Conservation (phyloP, 1,140 invertebrate genomes). For the Drosophila parabipectinata region DNA sequence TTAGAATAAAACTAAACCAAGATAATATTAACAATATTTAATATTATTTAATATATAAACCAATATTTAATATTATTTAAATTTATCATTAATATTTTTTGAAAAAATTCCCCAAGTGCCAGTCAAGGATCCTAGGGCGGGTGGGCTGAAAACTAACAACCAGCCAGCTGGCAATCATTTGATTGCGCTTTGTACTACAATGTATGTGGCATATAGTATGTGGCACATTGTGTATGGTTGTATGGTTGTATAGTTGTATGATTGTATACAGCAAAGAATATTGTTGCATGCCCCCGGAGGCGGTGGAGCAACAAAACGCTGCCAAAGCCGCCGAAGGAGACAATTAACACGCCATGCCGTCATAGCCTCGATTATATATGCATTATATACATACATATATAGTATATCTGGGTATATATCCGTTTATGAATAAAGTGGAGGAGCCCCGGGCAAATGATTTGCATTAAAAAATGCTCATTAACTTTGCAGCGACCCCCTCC, state of each 20-base stretch:
- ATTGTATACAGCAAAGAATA: not conserved
- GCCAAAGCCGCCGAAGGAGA: slow-evolving; percentile 12
- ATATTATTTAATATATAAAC: too few relatives aligned
- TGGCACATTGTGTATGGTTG: slow-evolving; percentile 9
- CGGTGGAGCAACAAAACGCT: slow-evolving; percentile 10
- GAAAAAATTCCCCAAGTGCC: not conserved
- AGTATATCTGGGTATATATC: not conserved
- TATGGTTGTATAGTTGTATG: not conserved
- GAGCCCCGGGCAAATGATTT: slow-evolving; percentile 39
- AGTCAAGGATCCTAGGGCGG: not conserved
- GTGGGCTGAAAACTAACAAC: not conserved
- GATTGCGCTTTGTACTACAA: slow-evolving; percentile 29
- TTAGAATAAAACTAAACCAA: too few relatives aligned
- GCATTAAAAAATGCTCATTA: slow-evolving; percentile 52
- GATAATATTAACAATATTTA: too few relatives aligned
- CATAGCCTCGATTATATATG: not conserved
- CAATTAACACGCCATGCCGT: slow-evolving; percentile 40
- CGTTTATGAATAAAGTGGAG: slow-evolving; percentile 25
- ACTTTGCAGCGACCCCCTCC: not conserved
- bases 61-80: too few relatives aligned
- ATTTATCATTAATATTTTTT: too few relatives aligned
- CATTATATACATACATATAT: not conserved
- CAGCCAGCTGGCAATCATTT: slow-evolving; percentile 48
- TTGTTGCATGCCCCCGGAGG: slow-evolving; percentile 3
- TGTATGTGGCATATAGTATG: not conserved